phyloP scores from a whole-genome alignment of 2,888 invertebrate species.

The Platycheirus albimanus region DNA sequence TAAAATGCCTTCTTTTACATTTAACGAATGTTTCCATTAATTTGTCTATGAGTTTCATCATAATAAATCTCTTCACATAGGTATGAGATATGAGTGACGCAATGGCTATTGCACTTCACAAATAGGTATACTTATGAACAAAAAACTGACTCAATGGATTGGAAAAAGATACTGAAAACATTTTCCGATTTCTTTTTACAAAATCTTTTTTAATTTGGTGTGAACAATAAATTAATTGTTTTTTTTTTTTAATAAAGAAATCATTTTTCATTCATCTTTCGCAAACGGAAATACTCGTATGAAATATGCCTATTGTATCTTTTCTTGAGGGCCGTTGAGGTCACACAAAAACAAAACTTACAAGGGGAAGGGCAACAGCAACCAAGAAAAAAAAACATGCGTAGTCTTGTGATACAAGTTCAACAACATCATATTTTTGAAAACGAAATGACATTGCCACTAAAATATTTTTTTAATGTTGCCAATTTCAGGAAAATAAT shows the following conservation, averaged over 20 bases:
- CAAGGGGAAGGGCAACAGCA: constrained; percentile 5
- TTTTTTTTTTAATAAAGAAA: too few species aligned
- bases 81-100: constrained; percentile 15
- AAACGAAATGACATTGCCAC: constrained; percentile 1
- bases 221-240: too few species aligned
- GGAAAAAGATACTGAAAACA: constrained; percentile 4
- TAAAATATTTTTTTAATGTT: constrained; percentile 1
- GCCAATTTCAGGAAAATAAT: constrained; percentile 2
- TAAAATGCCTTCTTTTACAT: constrained; percentile 19
- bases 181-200: too few species aligned
- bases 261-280: constrained; percentile 1
- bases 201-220: too few species aligned
- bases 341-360: not conserved
- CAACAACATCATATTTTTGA: constrained; percentile 15
- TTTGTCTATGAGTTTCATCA: constrained; percentile 11
- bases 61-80: constrained; percentile 8
- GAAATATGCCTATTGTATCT: not conserved
- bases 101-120: not conserved
- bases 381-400: too few species aligned
- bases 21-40: constrained; percentile 29
- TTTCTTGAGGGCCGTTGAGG: constrained; percentile 1
- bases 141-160: constrained; percentile 7
- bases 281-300: constrained; percentile 12
- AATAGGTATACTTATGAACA: not conserved
- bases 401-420: constrained; percentile 14